phyloP scores from a whole-genome alignment of 2,797 vertebrate genomes.

The Pygocentrus nattereri region DNA sequence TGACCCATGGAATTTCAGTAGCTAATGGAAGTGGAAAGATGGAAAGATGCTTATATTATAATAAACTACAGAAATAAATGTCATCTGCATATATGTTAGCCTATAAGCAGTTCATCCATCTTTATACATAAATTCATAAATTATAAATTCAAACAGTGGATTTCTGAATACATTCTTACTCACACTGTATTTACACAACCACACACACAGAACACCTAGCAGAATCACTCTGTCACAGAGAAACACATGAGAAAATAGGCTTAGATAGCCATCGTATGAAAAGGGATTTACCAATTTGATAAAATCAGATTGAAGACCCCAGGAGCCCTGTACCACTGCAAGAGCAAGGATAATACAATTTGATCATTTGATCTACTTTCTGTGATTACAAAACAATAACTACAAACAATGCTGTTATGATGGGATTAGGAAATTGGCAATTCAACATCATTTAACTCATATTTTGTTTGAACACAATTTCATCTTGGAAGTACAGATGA shows the following conservation, averaged over 20 bases:
- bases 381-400: constrained; percentile 37
- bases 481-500: constrained; percentile 10
- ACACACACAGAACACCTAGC: neutral
- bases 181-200: neutral
- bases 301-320: constrained; percentile 35
- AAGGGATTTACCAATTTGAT: constrained; percentile 26
- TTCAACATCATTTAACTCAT: constrained; percentile 38
- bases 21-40: constrained; percentile 20
- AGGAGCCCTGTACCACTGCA: constrained; percentile 19
- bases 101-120: neutral
- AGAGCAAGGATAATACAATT: constrained; percentile 28
- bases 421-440: constrained; percentile 38
- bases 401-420: constrained; percentile 20
- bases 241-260: constrained; percentile 32
- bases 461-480: constrained; percentile 33
- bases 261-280: constrained; percentile 30
- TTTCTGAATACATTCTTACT: neutral
- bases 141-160: neutral
- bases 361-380: constrained; percentile 26
- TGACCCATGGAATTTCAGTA: constrained; percentile 19
- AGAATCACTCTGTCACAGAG: constrained; percentile 5
- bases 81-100: neutral
- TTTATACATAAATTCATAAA: too few species aligned
- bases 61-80: neutral
- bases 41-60: neutral